A percentile compares a stretch with the other conserved stretches of the same genome.
Evolutionary conservation across 2,888 invertebrate species (phyloP).

Genomic region (Ochropleura leucogaster): DNA sequence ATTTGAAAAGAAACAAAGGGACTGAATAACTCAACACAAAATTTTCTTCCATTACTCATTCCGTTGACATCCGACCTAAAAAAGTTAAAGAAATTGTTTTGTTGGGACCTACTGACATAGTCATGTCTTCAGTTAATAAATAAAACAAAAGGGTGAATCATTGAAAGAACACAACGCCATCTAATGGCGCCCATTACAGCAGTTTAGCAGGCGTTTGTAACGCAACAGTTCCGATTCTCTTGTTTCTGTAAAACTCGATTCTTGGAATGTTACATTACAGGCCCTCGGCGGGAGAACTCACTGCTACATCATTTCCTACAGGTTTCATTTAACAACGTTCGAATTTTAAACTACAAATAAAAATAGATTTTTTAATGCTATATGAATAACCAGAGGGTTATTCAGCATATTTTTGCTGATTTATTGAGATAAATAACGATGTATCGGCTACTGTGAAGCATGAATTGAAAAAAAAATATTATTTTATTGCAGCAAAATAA

Average conservation of each 20-base stretch:
- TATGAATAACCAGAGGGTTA: no score
- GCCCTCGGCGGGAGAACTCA: neutral
- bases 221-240: neutral
- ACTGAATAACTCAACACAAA: constrained; percentile 49
- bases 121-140: neutral
- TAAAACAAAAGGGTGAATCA: neutral
- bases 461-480: neutral
- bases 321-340: neutral
- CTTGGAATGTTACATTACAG: neutral
- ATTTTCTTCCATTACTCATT: constrained; percentile 73
- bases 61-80: constrained; percentile 45
- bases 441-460: neutral
- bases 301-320: neutral
- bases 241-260: neutral
- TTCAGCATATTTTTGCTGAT: neutral
- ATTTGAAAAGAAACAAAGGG: constrained; percentile 54
- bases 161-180: neutral
- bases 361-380: neutral
- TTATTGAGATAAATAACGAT: no score
- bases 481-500: constrained; percentile 17
- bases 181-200: neutral
- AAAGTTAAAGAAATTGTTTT: neutral
- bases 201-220: neutral
- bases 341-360: no score
- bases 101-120: neutral